Percentiles rank a stretch among this genome's conserved stretches.
Evolutionary conservation across 2,113 vertebrate genomes (phyloP).

Genomic region (Gallinago undulata): DNA sequence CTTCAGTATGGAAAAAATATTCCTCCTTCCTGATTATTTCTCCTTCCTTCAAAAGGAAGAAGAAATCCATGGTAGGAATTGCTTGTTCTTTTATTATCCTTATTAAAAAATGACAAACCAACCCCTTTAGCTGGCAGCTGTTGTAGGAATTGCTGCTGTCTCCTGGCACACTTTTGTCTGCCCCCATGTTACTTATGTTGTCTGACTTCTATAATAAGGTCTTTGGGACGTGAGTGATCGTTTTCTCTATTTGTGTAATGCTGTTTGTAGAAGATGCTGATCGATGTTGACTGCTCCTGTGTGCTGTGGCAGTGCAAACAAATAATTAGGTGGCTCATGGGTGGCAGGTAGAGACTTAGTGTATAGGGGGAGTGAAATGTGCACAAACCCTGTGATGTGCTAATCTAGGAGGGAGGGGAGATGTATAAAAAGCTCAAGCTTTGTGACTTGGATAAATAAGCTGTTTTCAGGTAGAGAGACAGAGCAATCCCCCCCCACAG

Average conservation of each 20-base stretch:
- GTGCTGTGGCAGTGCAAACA: conserved; percentile 1
- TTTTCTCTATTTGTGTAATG: not conserved
- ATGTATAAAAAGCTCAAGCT: not conserved
- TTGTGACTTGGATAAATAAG: not conserved
- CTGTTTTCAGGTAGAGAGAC: not conserved
- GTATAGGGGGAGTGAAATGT: not conserved
- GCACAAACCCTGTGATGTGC: fast-evolving
- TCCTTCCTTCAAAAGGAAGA: not conserved
- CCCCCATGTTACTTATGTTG: not conserved
- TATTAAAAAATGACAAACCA: not conserved
- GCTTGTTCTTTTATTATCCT: not conserved
- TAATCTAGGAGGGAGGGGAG: not conserved
- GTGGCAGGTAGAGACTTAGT: not conserved
- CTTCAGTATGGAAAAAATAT: not conserved
- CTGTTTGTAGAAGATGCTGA: conserved; percentile 1
- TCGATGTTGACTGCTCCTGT: not conserved
- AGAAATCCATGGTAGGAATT: not conserved
- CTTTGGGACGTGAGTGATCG: not conserved
- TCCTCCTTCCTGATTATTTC: not conserved
- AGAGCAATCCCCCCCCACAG: not conserved
- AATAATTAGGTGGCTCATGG: not conserved
- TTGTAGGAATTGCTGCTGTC: not conserved
- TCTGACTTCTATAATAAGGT: not conserved
- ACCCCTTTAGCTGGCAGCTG: not conserved
- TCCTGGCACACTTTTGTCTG: not conserved